Percentiles rank a stretch among this genome's conserved stretches.
Conservation (phyloP, 2,113 vertebrate genomes). For the Gavia stellata region DNA sequence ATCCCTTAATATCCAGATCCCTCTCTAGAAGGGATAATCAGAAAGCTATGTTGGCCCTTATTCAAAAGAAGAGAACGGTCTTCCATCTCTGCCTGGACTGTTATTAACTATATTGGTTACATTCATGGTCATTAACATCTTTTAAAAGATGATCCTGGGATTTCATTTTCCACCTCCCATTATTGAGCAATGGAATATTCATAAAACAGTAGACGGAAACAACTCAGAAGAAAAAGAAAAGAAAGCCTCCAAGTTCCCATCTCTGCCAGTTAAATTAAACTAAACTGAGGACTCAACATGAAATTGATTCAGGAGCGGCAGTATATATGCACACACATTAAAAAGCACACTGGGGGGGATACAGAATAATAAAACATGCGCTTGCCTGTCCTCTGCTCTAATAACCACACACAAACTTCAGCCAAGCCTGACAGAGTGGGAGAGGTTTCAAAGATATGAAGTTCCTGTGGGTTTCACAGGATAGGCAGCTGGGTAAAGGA, state of each 20-base stretch:
- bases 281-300: background rate
- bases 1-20: slow-evolving; percentile 35
- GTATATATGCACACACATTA: background rate
- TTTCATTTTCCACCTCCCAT: slow-evolving; percentile 40
- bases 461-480: background rate
- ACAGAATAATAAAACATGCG: background rate
- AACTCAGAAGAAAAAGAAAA: background rate
- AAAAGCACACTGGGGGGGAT: background rate
- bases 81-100: slow-evolving; percentile 13
- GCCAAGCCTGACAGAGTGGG: slow-evolving; percentile 12
- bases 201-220: slow-evolving; percentile 3
- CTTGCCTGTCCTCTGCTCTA: slow-evolving; percentile 33
- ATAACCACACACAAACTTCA: background rate
- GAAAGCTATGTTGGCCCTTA: slow-evolving; percentile 39
- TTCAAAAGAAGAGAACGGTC: slow-evolving; percentile 1
- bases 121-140: slow-evolving; percentile 37
- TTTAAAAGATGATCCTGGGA: slow-evolving; percentile 23
- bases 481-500: background rate
- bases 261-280: slow-evolving; percentile 1
- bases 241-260: background rate
- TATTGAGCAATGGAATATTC: slow-evolving; percentile 48
- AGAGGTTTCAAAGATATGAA: background rate
- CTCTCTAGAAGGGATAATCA: slow-evolving; percentile 39
- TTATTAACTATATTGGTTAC: slow-evolving; percentile 37
- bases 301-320: background rate